Base-by-base conservation (phyloP, 2,888 invertebrate genomes). In the Rhimphoctona megacephalus region DNA sequence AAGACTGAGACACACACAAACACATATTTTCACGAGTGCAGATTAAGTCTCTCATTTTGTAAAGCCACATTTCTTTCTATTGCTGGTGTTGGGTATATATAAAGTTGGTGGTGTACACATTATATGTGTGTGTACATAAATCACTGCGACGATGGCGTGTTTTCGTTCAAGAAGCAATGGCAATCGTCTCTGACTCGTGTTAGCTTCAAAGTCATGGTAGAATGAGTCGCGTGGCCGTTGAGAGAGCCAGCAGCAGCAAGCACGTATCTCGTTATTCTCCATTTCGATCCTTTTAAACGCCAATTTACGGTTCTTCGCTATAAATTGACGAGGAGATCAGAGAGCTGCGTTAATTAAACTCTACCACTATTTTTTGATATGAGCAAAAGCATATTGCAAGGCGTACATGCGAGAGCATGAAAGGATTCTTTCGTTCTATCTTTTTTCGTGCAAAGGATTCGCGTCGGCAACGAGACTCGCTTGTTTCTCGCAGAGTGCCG, bases 291-390 rank as follows among this genome's bases (percentile, higher is more conserved):
- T 46, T 70, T 80, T 43, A 57, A 70, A 57, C 33, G 61, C 52
- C 66, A 74, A 81, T 74, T 81, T 61, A 61, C 78, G 85, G 89
- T 87, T 80, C 79, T 83, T 81, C 81, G 81, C 90, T 78, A 90
- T 91, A 90, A 90, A 91, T 90, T 90, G 88, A 88, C 82, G 83
- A 83, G 86, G 90, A 89, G 90, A 90, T 91, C 90, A 90, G 88
- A 87, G 85, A 89, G 81, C 89, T 88, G 91, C 90, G 92, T 92
- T 92, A 92, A 92, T 92, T 92, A 92, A 92, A 92, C 91, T 90
- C 89, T 90, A 52, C 57, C 66, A 79, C 70, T 82, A 66, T 70
- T 72, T 79, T 70, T 39, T 72, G 52, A 49, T 52, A 46, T 25
- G 76, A 80, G 36, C 33, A 46, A 74, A 57, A 74, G 61, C 61